Evolutionary conservation across 2,888 invertebrate genomes (phyloP), one percentile per base, ranked within the genome.

Genomic region (Odontothrips loti): DNA sequence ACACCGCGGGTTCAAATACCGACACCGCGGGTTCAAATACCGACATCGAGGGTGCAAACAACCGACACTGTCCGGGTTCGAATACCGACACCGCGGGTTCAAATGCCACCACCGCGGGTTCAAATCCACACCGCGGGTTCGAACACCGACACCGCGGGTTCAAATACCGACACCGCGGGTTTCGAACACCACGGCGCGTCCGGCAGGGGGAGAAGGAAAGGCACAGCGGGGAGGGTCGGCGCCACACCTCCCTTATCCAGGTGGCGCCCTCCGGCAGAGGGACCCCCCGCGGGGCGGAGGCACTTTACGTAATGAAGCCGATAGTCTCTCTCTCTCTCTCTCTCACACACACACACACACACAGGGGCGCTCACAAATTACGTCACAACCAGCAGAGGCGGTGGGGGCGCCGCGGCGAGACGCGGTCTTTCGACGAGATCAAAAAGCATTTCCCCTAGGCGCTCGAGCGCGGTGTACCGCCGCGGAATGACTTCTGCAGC

Each of bases 251-350:
- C 68, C n/a, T 11, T 10, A 12, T 9, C n/a, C 27, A 17, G 58
- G 68, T 9, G 68, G 68, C 23, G 68, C 23, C 8, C 23, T n/a
- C 23, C 58, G 58, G 15, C 58, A 15, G 58, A 6, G 17, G 17
- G 58, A 20, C 58, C 58, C 58, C 58, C 58, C 17, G 68, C 23
- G 68, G 68, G 68, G 68, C 23, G 58, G 27, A 27, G 68, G 68
- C 68, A 75, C 68, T 75, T 75, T 75, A 75, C 68, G 68, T 75
- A 75, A 75, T 75, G 68, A 75, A 75, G 68, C 68, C 68, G 68
- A 75, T 75, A 75, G 20, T 58, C 51, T 51, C 51, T n/a, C n/a
- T n/a, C n/a, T n/a, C n/a, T n/a, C n/a, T n/a, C n/a, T n/a, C n/a
- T n/a, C n/a, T n/a, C n/a, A n/a, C n/a, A n/a, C n/a, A 11, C n/a